phyloP scores from a whole-genome alignment of 2,888 invertebrate genomes.

The Melinaea marsaeus region DNA sequence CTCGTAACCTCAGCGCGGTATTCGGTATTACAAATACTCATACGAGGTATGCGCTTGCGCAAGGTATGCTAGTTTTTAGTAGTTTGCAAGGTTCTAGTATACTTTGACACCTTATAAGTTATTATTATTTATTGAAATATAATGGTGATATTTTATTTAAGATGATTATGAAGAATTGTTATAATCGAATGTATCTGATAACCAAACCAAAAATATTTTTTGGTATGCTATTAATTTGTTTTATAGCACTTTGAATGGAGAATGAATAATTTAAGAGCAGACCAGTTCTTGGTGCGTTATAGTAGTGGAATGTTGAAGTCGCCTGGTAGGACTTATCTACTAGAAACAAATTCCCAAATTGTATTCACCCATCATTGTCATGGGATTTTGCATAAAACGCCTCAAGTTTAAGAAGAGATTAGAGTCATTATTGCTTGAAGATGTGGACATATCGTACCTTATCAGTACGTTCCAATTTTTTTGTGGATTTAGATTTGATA shows the following conservation, averaged over 20 bases:
- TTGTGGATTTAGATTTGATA: neutral
- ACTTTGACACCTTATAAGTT: too few relatives aligned
- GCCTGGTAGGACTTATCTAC: neutral
- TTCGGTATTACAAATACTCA: too few relatives aligned
- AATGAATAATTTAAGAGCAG: neutral
- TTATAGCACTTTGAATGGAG: neutral
- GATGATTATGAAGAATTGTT: too few relatives aligned
- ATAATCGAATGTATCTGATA: too few relatives aligned
- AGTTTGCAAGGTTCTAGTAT: too few relatives aligned
- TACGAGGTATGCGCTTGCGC: too few relatives aligned
- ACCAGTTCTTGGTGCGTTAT: neutral
- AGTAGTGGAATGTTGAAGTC: neutral
- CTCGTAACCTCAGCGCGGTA: too few relatives aligned
- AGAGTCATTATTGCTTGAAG: conserved; percentile 2
- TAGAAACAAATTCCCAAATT: neutral
- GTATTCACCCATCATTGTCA: neutral
- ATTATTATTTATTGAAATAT: too few relatives aligned
- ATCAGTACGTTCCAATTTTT: neutral
- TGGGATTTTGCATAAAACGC: neutral
- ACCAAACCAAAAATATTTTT: too few relatives aligned
- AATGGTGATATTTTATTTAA: too few relatives aligned
- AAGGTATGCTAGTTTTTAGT: too few relatives aligned
- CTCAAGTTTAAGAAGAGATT: neutral
- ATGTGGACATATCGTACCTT: neutral
- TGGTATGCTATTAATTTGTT: too few relatives aligned